Evolutionary conservation across 2,797 vertebrate species (phyloP).

Genomic region (Tauraco hartlaubi): DNA sequence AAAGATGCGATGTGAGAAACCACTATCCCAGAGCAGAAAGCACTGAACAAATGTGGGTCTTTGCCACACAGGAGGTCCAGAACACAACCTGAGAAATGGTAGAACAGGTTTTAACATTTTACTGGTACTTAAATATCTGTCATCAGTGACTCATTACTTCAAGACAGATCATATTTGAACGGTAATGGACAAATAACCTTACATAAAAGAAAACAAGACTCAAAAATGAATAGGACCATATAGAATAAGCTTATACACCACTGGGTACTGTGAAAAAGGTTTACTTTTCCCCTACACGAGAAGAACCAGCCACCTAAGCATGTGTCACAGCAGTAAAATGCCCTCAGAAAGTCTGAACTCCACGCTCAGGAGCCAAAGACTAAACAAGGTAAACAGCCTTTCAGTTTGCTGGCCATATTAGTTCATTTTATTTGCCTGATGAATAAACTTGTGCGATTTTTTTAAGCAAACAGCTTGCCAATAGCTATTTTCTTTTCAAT

Average conservation of each 20-base stretch:
- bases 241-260: background rate
- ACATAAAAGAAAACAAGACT: background rate
- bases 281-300: background rate
- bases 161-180: background rate
- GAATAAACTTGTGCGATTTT: background rate
- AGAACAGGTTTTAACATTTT: background rate
- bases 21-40: background rate
- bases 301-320: background rate
- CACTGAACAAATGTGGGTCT: background rate
- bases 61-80: background rate
- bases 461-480: background rate
- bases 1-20: background rate
- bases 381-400: background rate
- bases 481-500: background rate
- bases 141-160: background rate
- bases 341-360: background rate
- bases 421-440: background rate
- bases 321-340: background rate
- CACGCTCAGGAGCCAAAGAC: background rate
- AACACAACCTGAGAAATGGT: accelerated
- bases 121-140: accelerated
- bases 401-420: background rate
- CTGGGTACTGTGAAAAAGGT: too few relatives aligned
- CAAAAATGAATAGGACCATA: background rate
- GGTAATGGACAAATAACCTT: background rate